Evolutionary conservation across 2,888 invertebrate species (phyloP), one percentile per base, ranked within the genome.

Genomic region (Lepas anatifera): DNA sequence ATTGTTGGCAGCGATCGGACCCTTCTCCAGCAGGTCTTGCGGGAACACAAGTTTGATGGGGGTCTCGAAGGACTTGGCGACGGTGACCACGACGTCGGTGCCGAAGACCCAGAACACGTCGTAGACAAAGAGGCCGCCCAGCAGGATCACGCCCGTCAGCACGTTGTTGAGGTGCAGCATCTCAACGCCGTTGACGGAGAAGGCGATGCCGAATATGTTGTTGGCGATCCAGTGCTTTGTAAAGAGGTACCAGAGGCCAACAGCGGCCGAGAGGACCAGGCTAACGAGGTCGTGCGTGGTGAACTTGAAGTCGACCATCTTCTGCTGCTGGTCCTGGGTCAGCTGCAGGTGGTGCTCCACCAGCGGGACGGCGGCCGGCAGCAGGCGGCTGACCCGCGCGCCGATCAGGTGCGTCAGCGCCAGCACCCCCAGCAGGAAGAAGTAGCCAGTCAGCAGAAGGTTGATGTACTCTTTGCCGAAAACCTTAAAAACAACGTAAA

Each of bases 81-180:
- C 99, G 27, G 96, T 97, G 68, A 98, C 95, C 98, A 99, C 99
- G 66, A 99, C 99, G 80, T 99, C 94, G 70, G 99, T 99, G 71
- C 96, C 98, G 83, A 99, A 99, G n/a, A 99, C 99, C 99, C 99
- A 99, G 84, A 99, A 99, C 75, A 99, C 92, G 80, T 99, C 99
- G 79, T 99, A 99, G 74, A 99, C 84, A 81, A 99, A 98, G 37
- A 99, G 86, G 0, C 99, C 99, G 75, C 92, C 89, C 1, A 99
- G 85, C 73, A 99, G 84, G 78, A 98, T 95, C 80, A 94, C 92
- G 32, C 96, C 96, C 68, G 91, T 96, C 64, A 90, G 89, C 71
- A 97, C 90, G 79, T 93, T 95, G 83, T 98, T 97, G 68, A 99
- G 84, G 78, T 98, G 96, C 63, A 99, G 84, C 72, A 97, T 83